phyloP scores from a whole-genome alignment of 2,797 vertebrate species.

The Darevskia mixta region DNA sequence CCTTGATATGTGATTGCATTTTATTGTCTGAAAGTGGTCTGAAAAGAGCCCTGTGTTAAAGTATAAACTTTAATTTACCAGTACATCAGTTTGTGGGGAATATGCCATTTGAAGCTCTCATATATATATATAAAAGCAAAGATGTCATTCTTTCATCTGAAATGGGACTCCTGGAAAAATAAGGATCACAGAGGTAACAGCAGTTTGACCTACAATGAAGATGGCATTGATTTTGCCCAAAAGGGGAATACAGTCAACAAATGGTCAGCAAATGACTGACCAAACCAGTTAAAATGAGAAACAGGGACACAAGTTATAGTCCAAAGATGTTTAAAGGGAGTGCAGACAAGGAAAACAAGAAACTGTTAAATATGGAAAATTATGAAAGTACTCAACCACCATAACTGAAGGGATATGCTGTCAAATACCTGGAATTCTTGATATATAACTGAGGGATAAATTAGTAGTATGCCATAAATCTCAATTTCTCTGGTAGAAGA shows the following conservation, averaged over 20 bases:
- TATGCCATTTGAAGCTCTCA: not conserved
- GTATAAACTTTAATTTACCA: not conserved
- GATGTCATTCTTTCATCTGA: not conserved
- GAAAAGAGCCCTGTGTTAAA: not conserved
- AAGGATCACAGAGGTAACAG: not conserved
- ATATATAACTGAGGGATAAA: not conserved
- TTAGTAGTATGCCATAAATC: not conserved
- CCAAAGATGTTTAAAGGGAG: not conserved
- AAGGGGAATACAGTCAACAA: not conserved
- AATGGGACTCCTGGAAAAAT: not conserved
- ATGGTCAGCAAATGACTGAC: not conserved
- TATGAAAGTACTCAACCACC: not conserved
- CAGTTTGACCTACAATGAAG: not conserved
- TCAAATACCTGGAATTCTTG: not conserved
- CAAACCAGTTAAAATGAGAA: not conserved
- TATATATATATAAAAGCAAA: not conserved
- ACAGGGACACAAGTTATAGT: not conserved
- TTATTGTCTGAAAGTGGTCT: not conserved
- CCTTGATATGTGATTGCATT: not conserved
- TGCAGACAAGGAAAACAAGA: not conserved
- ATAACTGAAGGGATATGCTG: not conserved
- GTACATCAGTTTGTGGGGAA: not conserved
- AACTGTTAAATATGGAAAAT: not conserved
- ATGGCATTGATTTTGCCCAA: not conserved
- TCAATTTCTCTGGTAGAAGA: not conserved